Evolutionary conservation across 2,113 vertebrate genomes (phyloP), one percentile per base, ranked within the genome.

Genomic region (Brachionichthys hirsutus): DNA sequence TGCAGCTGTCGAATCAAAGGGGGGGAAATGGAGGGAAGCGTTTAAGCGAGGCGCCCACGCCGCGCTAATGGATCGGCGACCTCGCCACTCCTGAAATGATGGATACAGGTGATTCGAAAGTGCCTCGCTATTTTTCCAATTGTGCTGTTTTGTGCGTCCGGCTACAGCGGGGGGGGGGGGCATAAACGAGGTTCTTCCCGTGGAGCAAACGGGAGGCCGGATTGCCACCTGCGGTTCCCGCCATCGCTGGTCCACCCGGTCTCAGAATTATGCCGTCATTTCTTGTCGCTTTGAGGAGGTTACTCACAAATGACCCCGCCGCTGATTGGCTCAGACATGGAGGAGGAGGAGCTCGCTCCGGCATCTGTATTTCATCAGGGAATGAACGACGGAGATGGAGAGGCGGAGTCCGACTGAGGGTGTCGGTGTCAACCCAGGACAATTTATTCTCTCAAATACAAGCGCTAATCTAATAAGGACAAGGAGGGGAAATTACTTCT

Each of bases 381-480:
- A 14, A 2, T 13, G 59, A 50, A n/a, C n/a, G n/a, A n/a, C 34
- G 15, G 18, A 35, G 22, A 10, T 46, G 62, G 55, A 75, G 75
- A 71, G 57, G 67, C 80, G 76, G 65, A 78, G 66, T 58, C 58
- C 59, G 49, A 56, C 67, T 79, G 66, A 60, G 71, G 71, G 72
- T 70, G 17, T 80, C 80, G 73, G 51, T 80, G 84, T 81, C 81
- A 81, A 88, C 83, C 74, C 57, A 38, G 9, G 62, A 56, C 77
- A 88, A 83, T 88, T 87, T 83, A 85, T 84, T 82, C 83, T 72
- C 75, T 68, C 64, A 67, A 83, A 87, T 72, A 85, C 86, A 83
- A 82, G 81, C 59, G 53, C 79, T 88, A 85, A 90, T 91, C 83
- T 87, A 90, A 90, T 86, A 85, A 88, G 80, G 83, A 83, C 76